Conservation (phyloP, 2,113 vertebrate genomes). For the Haliaeetus leucogaster region DNA sequence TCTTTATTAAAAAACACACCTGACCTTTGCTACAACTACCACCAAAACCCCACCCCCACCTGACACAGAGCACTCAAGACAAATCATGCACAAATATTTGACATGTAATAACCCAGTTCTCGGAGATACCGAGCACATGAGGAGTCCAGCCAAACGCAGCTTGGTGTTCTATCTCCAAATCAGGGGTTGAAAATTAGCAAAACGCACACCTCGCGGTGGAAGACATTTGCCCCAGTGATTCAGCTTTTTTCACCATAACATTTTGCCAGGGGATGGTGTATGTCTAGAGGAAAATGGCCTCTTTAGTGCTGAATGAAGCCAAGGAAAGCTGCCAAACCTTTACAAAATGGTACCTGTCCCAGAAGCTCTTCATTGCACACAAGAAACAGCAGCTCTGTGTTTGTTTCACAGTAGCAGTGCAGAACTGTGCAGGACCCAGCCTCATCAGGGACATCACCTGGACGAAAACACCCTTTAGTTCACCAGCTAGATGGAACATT, state of each 20-base stretch:
- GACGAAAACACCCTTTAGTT: not conserved
- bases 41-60: not conserved
- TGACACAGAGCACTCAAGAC: not conserved
- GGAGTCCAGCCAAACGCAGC: not conserved
- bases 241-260: not conserved
- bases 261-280: not conserved
- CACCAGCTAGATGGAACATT: not conserved
- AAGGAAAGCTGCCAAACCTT: not conserved
- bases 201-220: rapidly evolving
- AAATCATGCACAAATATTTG: not conserved
- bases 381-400: not conserved
- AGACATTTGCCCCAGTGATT: not conserved
- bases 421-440: not conserved
- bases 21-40: not conserved
- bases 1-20: not conserved
- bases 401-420: not conserved
- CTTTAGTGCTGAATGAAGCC: not conserved
- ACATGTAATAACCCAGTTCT: not conserved
- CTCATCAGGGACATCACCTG: not conserved
- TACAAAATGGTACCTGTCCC: not conserved
- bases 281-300: not conserved
- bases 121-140: not conserved
- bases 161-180: not conserved
- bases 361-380: not conserved
- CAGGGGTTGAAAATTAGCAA: not conserved